A percentile compares a stretch with the other conserved stretches of the same genome.
phyloP scores from a whole-genome alignment of 2,888 invertebrate genomes.

The Euclidia mi region DNA sequence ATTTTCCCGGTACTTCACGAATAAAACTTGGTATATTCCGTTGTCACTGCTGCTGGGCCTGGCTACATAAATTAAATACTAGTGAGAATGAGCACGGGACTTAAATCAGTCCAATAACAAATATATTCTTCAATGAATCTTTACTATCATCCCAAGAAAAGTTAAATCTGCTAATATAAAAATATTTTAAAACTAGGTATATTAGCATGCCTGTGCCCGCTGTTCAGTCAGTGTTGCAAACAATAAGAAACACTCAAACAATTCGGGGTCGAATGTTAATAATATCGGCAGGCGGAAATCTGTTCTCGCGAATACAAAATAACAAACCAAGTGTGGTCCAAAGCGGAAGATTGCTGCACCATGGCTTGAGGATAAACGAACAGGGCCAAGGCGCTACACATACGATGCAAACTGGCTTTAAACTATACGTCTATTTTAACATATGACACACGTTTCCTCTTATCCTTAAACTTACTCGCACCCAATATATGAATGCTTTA shows the following conservation, averaged over 20 bases:
- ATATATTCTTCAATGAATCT: too few species aligned
- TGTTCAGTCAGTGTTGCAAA: conserved; percentile 19
- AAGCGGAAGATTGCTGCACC: conserved; percentile 73
- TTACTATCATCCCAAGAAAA: too few species aligned
- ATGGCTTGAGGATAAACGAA: conserved; percentile 74
- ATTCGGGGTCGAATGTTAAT: conserved; percentile 87
- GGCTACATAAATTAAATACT: too few species aligned
- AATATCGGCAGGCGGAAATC: conserved; percentile 87
- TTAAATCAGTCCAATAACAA: too few species aligned
- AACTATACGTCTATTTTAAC: neutral
- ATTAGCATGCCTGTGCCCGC: conserved; percentile 24
- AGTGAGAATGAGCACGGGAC: too few species aligned
- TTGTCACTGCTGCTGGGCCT: too few species aligned
- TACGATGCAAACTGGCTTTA: conserved; percentile 14
- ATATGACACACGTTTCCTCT: neutral
- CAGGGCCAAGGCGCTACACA: conserved; percentile 69
- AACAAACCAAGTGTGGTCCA: conserved; percentile 66
- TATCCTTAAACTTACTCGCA: neutral
- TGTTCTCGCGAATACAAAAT: conserved; percentile 84
- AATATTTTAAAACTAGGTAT: too few species aligned
- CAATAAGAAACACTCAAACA: conserved; percentile 48
- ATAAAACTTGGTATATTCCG: too few species aligned
- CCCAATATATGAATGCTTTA: too few species aligned
- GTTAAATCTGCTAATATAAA: too few species aligned
- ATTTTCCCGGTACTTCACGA: too few species aligned